Percentiles rank a stretch among this genome's conserved stretches.
Conservation (phyloP, 2,113 vertebrate genomes). For the Danionella cerebrum region DNA sequence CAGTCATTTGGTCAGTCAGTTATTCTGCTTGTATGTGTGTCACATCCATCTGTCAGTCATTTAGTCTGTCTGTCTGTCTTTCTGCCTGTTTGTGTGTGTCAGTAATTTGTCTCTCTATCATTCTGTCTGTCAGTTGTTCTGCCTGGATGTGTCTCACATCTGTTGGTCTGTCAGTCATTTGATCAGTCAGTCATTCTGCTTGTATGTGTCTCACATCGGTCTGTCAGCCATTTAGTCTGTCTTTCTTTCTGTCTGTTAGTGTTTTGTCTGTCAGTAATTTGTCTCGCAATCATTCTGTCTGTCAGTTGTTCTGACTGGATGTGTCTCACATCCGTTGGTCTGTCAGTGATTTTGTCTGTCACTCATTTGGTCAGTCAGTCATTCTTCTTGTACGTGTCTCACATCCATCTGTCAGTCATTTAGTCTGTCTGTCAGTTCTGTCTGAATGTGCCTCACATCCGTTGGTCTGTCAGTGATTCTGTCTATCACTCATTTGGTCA, state of each 20-base stretch:
- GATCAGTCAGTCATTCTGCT: background rate
- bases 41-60: background rate
- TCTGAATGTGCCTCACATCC: no score
- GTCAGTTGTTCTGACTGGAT: no score
- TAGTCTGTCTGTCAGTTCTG: background rate
- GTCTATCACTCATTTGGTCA: background rate
- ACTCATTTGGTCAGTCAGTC: no score
- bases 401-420: background rate
- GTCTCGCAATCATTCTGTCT: no score
- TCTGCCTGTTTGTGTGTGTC: no score
- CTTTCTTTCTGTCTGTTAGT: background rate
- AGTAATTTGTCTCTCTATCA: background rate
- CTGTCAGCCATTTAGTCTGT: background rate
- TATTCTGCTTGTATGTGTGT: background rate
- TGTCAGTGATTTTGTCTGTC: no score
- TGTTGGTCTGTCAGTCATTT: background rate
- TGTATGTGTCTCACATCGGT: background rate
- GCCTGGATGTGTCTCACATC: background rate
- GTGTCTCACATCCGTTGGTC: no score
- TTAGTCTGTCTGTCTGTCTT: background rate
- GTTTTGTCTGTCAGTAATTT: background rate
- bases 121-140: background rate
- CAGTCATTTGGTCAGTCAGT: background rate
- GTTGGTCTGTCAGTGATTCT: background rate
- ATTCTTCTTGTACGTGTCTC: no score